Base-by-base conservation (phyloP, 1,140 invertebrate species). In the Drosophila lini region DNA sequence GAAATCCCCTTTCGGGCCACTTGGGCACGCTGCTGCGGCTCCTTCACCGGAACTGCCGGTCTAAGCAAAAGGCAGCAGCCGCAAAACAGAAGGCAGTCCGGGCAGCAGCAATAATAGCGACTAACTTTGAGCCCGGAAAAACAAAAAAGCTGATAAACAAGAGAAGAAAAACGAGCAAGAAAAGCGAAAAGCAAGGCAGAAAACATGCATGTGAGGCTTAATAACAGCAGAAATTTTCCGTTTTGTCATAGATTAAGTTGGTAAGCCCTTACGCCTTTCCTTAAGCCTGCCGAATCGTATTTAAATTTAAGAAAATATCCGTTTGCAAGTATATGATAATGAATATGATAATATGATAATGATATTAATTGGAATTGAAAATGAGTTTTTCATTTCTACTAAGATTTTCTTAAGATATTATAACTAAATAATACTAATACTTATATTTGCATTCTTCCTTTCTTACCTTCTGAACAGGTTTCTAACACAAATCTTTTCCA, bases 1-100 rank as follows among this genome's bases (percentile, higher is more conserved):
- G 58, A 74, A 78, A 88, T 88, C 83, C 74, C 57, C 52, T 61
- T 62, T 58, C 41, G 64, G 73, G 84, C 80, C 80, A 80, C 84
- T 88, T 83, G 77, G 77, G 80, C 80, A 88, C 83, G 83, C 84
- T 89, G 73, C 60, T 62, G 58, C 67, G 65, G 52, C 79, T 71
- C 45, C 47, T 76, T 68, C 52, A 73, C 75, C 80, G 83, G 83
- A 88, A 82, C 78, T 77, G 71, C 61, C 63, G 42, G 34, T 53
- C 69, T 63, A 78, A 67, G 60, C 65, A 64, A 75, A 78, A 75
- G 63, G 57, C 69, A 81, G 67, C 63, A 81, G 63, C 63, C 34
- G 45, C 19, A 34, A 56, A 53, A 19, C 61, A 55, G 45, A 68
- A 69, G 10, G 25, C 45, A 34, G 50, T 3, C 22, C 11, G 52